Evolutionary conservation across 30 jellyfish, hydroid and myxozoan species (phyloP), one percentile per base, ranked within the genome.

Genomic region (Sanderia malayensis): DNA sequence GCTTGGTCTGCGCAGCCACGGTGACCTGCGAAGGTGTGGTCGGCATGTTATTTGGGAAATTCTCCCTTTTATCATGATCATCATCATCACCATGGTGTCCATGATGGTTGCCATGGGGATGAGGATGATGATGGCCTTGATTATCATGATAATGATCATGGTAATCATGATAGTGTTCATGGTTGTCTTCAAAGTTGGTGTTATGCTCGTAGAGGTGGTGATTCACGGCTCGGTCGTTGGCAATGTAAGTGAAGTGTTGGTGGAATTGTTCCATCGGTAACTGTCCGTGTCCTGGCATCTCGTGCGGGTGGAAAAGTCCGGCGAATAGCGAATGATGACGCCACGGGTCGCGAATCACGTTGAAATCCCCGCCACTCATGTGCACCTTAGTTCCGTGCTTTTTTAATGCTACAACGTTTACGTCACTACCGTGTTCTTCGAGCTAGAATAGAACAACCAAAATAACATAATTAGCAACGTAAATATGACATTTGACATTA

Each of bases 321-420:
- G 97, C 97, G 76, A 88, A 88, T 41, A 84, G 73, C 19, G 97
- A 88, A 61, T 88, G 97, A 46, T 80, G 92, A 22, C 97, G 58
- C 97, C 97, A 88, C n/a, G 97, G 97, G 69, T 88, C 97, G 29
- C 97, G 46, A n/a, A 88, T 81, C 17, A 88, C 93, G 66, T 84
- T 88, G 70, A 88, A 88, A 23, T 81, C 92, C n/a, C 97, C 97
- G 0, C 97, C 97, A 18, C 97, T 80, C 97, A 88, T 88, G 69
- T 81, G 95, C 18, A 88, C 88, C 28, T 88, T 80, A 27, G 97
- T 88, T 26, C 97, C 97, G 29, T 88, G 85, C 19, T 81, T 61
- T 66, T 81, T 86, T 53, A 80, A 49, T 2, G 97, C 89, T 0
- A 79, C 85, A 0, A 88, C 76, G 44, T 88, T 85, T 17, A 88